Evolutionary conservation across 2,888 invertebrate species (phyloP), one percentile per base, ranked within the genome.

Genomic region (Xylota sylvarum): DNA sequence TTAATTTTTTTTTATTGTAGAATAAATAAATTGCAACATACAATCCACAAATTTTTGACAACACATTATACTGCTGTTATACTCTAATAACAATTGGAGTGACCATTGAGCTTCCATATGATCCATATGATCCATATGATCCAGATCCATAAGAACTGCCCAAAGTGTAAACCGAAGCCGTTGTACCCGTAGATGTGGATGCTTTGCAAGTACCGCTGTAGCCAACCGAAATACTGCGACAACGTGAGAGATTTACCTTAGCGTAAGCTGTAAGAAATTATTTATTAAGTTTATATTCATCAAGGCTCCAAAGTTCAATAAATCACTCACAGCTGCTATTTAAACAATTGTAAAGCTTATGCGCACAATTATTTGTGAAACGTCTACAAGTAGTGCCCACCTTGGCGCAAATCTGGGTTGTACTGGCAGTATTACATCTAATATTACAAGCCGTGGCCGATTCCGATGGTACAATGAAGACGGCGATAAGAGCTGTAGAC

Each of bases 81-180:
- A 35, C 52, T 4, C 52, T 52, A 5, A 67, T 67, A 7, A 67
- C 14, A 37, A 67, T 67, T 23, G 67, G 67, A 7, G 52, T 67
- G 9, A 67, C 62, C 12, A 23, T 14, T 4, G 62, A 12, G 10
- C 14, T 40, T 43, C 43, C 43, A 5, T 43, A 43, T 5, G 14
- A 5, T 14, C 43, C 43, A 4, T n/a, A n/a, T n/a, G n/a, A n/a
- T n/a, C n/a, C n/a, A n/a, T n/a, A 43, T 1, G 14, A 14, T 43
- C 40, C 40, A 12, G 5, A 40, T 40, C 43, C 43, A n/a, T 14
- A 43, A 0, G n/a, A n/a, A 40, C 40, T 40, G 3, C n/a, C n/a
- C 5, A 40, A 40, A n/a, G 40, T 40, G 4, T n/a, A 40, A n/a
- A 40, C 9, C n/a, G 40, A n/a, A n/a, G n/a, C 7, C n/a, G 32